Conservation (phyloP, 2,113 vertebrate genomes). For the Prunella fulvescens region DNA sequence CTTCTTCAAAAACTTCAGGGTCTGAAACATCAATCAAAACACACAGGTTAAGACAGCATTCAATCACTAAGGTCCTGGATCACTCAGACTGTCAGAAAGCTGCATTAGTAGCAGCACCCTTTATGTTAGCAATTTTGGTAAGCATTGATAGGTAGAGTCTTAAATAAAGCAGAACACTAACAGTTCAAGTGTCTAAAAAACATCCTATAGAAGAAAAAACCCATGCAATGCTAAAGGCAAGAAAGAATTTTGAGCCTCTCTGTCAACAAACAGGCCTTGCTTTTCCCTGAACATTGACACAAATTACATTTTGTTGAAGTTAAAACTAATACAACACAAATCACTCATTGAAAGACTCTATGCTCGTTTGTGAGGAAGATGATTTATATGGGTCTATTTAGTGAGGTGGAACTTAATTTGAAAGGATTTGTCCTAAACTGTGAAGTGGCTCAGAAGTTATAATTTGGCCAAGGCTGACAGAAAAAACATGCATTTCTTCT, state of each 20-base stretch:
- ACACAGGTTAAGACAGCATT: neutral
- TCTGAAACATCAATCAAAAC: slow-evolving; percentile 72
- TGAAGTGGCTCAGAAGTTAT: neutral
- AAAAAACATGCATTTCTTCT: neutral
- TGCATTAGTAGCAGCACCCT: neutral
- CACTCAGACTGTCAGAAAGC: neutral
- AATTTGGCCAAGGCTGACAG: neutral
- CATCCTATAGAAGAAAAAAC: neutral
- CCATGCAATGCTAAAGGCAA: neutral
- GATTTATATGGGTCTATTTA: neutral
- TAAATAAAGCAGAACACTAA: neutral
- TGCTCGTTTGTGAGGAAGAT: neutral
- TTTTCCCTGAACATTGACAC: neutral
- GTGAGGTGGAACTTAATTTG: neutral
- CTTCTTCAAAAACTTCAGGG: slow-evolving; percentile 90
- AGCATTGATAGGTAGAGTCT: neutral
- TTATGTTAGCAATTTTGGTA: neutral
- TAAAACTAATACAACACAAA: neutral
- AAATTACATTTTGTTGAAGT: neutral
- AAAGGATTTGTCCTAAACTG: neutral
- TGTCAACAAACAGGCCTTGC: neutral
- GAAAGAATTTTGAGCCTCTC: neutral
- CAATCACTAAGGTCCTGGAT: neutral
- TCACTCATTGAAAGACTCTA: neutral
- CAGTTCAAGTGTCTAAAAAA: neutral